Base-by-base conservation (phyloP, 2,113 vertebrate genomes). In the Oncorhynchus clarkii region DNA sequence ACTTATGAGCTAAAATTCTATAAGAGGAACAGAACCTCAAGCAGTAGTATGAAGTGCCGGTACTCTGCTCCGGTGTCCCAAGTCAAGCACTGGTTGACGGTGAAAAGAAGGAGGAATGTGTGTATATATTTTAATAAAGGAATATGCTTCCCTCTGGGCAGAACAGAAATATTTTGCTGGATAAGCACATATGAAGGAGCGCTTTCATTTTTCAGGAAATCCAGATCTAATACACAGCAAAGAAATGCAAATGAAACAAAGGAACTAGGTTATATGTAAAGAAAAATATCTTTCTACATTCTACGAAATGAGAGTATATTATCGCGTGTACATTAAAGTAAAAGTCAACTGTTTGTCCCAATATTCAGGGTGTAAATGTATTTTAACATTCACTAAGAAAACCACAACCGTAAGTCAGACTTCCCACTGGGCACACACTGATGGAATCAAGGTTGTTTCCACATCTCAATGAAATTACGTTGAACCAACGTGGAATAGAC, bases 281-380 rank as follows among this genome's bases (percentile, higher is more conserved):
- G 82, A 70, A 87, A 72, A 77, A 90, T 45, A 45, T 83, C 89
- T 92, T 92, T 92, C 81, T 92, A 92, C 87, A 87, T 82, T 88
- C 87, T 89, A 87, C 87, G 87, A 87, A 90, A 62, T 86, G 89
- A 89, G 80, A 91, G 84, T 89, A 78, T 91, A 88, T 89, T 90
- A 88, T 90, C 85, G 88, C 89, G 90, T 91, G 88, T 90, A 90
- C 81, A 90, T 86, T 88, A 89, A 62, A 62, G 89, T 90, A 87
- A 89, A 80, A 85, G 89, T 91, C 84, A 88, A 85, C 87, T 88
- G 89, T 91, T 89, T 85, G 89, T 92, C 86, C 89, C 87, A 70
- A 89, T 91, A 90, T 90, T 90, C 89, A 90, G 88, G 89, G 88
- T 90, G 85, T 92, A 90, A 86, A 90, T 90, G 90, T 90, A 89